Evolutionary conservation across 2,888 invertebrate species (phyloP).

Genomic region (Lasioglossum leucozonium): DNA sequence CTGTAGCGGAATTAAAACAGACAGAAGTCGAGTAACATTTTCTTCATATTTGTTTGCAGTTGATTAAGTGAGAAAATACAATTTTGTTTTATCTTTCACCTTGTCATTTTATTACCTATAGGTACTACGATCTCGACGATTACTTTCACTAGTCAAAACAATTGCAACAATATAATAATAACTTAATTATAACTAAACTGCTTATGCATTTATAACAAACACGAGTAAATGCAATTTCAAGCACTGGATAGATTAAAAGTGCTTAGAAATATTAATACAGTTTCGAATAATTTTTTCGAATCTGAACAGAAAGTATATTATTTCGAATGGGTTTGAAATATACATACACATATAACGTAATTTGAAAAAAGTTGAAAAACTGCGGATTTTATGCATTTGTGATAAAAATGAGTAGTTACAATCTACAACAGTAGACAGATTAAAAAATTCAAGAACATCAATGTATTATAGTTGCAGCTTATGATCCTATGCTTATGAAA

Average conservation of each 20-base stretch:
- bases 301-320: background rate
- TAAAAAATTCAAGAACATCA: no score
- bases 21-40: background rate
- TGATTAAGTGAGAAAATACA: background rate
- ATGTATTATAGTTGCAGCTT: no score
- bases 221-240: background rate
- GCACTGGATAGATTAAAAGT: background rate
- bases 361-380: no score
- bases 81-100: no score
- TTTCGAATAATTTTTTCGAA: background rate
- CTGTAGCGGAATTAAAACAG: background rate
- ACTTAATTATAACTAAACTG: background rate
- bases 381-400: no score
- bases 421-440: no score
- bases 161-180: no score
- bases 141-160: no score
- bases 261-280: background rate
- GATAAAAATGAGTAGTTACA: no score
- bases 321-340: background rate
- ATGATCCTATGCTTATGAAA: no score
- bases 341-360: no score
- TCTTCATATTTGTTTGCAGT: background rate
- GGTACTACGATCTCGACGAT: no score
- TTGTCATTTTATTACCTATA: background rate
- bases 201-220: background rate